Evolutionary conservation across 2,797 vertebrate genomes (phyloP).

Genomic region (Pseudomugil gertrudae): DNA sequence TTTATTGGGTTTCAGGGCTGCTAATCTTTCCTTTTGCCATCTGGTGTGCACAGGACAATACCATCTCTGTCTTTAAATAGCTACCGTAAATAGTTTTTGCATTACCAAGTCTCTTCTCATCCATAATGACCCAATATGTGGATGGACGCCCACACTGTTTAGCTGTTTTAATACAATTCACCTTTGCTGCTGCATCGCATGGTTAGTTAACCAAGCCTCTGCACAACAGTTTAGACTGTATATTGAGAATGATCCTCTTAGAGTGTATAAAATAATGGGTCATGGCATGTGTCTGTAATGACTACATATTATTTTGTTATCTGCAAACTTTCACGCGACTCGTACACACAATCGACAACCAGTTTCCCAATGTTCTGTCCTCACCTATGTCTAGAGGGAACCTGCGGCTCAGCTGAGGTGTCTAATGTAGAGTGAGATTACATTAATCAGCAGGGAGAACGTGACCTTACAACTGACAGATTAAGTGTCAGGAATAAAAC

Average conservation of each 20-base stretch:
- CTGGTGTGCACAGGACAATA: constrained; percentile 70
- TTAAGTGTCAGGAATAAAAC: constrained; percentile 79
- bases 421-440: constrained; percentile 78
- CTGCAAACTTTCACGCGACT: constrained; percentile 24
- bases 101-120: constrained; percentile 44
- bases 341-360: constrained; percentile 1
- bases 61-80: constrained; percentile 60
- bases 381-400: constrained; percentile 56
- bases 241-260: constrained; percentile 40
- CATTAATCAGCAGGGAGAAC: constrained; percentile 78
- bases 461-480: constrained; percentile 81
- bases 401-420: constrained; percentile 61
- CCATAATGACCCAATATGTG: constrained; percentile 20
- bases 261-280: constrained; percentile 42
- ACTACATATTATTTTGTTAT: constrained; percentile 19
- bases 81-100: constrained; percentile 47
- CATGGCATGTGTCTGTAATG: constrained; percentile 18
- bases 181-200: constrained; percentile 22
- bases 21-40: constrained; percentile 74
- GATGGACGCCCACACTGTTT: constrained; percentile 10
- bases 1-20: constrained; percentile 48
- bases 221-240: constrained; percentile 27
- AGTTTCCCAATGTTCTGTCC: constrained; percentile 42
- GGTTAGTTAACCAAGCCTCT: constrained; percentile 22
- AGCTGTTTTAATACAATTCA: constrained; percentile 22